These are phyloP conservation scores for Allophyes oxyacanthae DNA, from an alignment of 2,888 invertebrate species.

Conservation along the genomic window DNA sequence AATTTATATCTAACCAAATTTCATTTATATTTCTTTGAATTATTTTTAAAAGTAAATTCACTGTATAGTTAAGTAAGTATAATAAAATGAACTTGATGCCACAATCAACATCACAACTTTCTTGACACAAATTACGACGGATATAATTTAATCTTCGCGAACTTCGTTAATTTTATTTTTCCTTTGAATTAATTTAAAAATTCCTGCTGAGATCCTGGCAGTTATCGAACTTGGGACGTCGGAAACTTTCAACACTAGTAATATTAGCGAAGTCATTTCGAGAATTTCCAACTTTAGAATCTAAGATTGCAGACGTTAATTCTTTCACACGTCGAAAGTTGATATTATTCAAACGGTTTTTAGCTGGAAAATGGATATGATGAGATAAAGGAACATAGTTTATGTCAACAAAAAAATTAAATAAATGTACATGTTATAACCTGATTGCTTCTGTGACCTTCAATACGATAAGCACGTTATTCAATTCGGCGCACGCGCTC, in stretches of 20 bases:
- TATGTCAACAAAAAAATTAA: constrained; percentile 27
- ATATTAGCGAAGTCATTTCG: constrained; percentile 79
- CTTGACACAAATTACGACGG: constrained; percentile 83
- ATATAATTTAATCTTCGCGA: constrained; percentile 83
- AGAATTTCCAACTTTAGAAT: constrained; percentile 73
- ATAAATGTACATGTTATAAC: constrained; percentile 14
- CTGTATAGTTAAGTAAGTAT: constrained; percentile 34
- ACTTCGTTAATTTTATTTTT: constrained; percentile 87
- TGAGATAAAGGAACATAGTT: constrained; percentile 11
- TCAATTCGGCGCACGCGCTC: constrained; percentile 46
- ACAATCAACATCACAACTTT: constrained; percentile 78
- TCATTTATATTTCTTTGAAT: constrained; percentile 37
- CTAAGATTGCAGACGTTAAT: constrained; percentile 54
- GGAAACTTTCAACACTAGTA: constrained; percentile 83
- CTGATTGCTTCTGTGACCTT: constrained; percentile 21
- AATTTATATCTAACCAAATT: constrained; percentile 33
- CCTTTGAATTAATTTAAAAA: constrained; percentile 87
- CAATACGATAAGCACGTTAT: constrained; percentile 52
- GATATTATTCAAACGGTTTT: constrained; percentile 14
- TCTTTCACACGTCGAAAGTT: constrained; percentile 42
- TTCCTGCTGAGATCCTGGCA: constrained; percentile 82
- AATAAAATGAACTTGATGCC: constrained; percentile 64
- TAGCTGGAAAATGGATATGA: constrained; percentile 12
- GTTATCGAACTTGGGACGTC: constrained; percentile 82
- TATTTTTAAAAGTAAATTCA: constrained; percentile 37